These are phyloP conservation scores for Eulemur rubriventer DNA, from an alignment of 2,797 vertebrate species.

Conservation along the genomic window DNA sequence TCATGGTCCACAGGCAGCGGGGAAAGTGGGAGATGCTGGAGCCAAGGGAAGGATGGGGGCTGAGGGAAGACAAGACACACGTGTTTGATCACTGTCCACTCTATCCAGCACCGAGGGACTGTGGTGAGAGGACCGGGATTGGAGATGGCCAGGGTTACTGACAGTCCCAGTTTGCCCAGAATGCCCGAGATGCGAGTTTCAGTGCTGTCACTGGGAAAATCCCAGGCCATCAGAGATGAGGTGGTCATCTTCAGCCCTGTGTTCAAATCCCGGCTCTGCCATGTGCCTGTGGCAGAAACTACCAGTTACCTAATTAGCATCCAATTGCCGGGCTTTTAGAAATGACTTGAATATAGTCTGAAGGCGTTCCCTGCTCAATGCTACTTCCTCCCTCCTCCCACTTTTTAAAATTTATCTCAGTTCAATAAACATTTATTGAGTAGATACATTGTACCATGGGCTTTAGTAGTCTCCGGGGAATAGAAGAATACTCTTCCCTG, in stretches of 20 bases:
- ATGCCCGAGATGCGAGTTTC: background rate
- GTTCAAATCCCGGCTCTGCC: background rate
- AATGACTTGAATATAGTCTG: background rate
- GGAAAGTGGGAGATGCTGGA: background rate
- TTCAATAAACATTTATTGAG: background rate
- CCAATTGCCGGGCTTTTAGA: background rate
- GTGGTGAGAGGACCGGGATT: background rate
- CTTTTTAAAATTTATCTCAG: background rate
- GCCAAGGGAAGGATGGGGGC: background rate
- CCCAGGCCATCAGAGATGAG: background rate
- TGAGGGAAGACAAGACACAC: accelerated
- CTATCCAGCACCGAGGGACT: background rate
- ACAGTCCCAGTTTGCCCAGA: accelerated
- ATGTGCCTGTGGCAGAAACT: background rate
- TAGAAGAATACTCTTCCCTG: background rate
- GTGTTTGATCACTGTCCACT: accelerated
- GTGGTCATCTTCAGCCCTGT: background rate
- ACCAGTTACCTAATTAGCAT: background rate
- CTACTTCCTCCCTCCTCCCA: background rate
- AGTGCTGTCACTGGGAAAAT: background rate
- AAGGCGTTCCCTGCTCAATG: background rate
- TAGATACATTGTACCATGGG: background rate
- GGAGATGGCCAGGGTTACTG: background rate
- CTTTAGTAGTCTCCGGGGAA: background rate
- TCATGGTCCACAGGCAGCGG: background rate